Base-by-base conservation (phyloP, 2,888 invertebrate species). In the Hyppa rectilinea region DNA sequence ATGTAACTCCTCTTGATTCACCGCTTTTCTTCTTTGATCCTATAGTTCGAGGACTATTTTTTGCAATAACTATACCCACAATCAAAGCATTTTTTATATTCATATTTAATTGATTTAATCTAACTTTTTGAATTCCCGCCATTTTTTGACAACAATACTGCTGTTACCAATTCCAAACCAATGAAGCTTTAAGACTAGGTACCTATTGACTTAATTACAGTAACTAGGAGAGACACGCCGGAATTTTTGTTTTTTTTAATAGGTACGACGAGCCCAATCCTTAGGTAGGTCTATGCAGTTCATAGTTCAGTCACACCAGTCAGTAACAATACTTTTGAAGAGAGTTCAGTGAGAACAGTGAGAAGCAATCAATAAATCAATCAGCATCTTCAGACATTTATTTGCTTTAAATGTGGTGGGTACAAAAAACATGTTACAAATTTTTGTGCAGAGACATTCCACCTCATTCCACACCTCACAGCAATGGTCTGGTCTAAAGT, bases 1-100 rank as follows among this genome's bases (percentile, higher is more conserved):
- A 97, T 93, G 97, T 97, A 0, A 98, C 98, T n/a, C 97, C 97
- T 80, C 97, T 96, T 40, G 93, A 92, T 68, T 96, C 96, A 31
- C 94, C 94, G 80, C 92, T 95, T 89, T 96, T 95, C 87, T 95
- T 96, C 84, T 95, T 96, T 4, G 92, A 92, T 47, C 92, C 91
- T 81, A 97, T 92, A 67, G 91, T 93, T 70, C 96, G 96, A 3
- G 97, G 96, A 78, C 95, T 95, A 82, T 96, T 96, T 92, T 97
- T 97, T 4, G 96, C 97, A 78, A 97, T 97, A 55, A 97, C 96
- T 36, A 97, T 96, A 14, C 96, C 97, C 43, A 96, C 92, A 75
- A 97, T 96, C 6, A 95, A 87, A 53, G 93, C 93, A 85, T 95
- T 96, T 86, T 91, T 93, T 34, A 94, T 75, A 73, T 95, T 95